These are phyloP conservation scores for Diarsia dahlii DNA, from an alignment of 2,888 invertebrate species.

Conservation along the genomic window DNA sequence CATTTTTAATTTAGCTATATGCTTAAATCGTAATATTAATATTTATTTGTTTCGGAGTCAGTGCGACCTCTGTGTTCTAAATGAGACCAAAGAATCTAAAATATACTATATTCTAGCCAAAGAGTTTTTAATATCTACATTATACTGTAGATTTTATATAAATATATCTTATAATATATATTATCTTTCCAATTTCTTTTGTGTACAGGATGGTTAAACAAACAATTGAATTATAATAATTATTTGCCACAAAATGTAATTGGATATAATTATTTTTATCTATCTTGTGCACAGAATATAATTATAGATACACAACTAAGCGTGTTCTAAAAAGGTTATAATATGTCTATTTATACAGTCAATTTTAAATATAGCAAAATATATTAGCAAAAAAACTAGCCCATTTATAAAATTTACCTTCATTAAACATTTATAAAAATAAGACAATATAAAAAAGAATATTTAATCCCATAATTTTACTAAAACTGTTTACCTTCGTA, in stretches of 20 bases:
- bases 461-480: constrained; percentile 56
- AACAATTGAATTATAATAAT: background rate
- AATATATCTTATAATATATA: constrained; percentile 10
- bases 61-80: constrained; percentile 67
- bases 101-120: constrained; percentile 40
- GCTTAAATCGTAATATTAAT: constrained; percentile 19
- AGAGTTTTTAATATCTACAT: constrained; percentile 45
- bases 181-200: constrained; percentile 7
- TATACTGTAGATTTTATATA: constrained; percentile 72
- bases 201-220: constrained; percentile 22
- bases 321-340: constrained; percentile 49
- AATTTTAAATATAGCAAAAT: constrained; percentile 46
- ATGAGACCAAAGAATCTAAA: constrained; percentile 69
- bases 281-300: constrained; percentile 31
- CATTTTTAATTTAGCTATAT: constrained; percentile 39
- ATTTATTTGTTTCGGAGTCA: constrained; percentile 41
- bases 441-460: constrained; percentile 46
- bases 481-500: constrained; percentile 57
- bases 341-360: constrained; percentile 59
- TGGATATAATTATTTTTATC: background rate
- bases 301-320: constrained; percentile 15
- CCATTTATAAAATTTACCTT: constrained; percentile 50
- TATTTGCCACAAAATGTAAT: background rate
- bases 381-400: constrained; percentile 37
- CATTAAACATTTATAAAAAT: constrained; percentile 48